Evolutionary conservation across 1,140 invertebrate species (phyloP).

Genomic region (Drosophila cardini): DNA sequence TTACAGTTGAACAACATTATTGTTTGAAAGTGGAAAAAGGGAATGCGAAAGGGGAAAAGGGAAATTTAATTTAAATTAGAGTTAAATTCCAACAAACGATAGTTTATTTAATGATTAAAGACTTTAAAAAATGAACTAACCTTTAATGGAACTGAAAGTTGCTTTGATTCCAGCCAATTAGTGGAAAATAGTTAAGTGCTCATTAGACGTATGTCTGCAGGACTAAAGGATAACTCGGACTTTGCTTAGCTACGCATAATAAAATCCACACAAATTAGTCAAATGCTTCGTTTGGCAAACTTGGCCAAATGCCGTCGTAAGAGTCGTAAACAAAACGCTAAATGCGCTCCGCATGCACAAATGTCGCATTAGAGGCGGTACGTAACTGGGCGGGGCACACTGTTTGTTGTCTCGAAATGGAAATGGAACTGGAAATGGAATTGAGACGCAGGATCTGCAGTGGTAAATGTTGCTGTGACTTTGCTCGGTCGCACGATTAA

Average conservation of each 20-base stretch:
- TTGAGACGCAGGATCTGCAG: neutral
- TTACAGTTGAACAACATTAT: neutral
- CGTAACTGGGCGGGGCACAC: neutral
- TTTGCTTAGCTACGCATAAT: slow-evolving; percentile 60
- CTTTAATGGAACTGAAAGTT: neutral
- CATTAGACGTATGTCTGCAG: slow-evolving; percentile 56
- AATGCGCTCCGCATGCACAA: slow-evolving; percentile 67
- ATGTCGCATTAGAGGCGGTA: slow-evolving; percentile 31
- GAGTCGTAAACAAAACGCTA: slow-evolving; percentile 75
- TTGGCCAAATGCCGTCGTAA: slow-evolving; percentile 47
- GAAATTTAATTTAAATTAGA: slow-evolving; percentile 1
- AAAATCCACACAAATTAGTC: slow-evolving; percentile 73
- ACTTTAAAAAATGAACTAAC: neutral
- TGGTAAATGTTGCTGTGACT: slow-evolving; percentile 52
- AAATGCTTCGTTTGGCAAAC: slow-evolving; percentile 45
- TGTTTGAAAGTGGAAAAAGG: neutral
- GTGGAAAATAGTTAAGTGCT: slow-evolving; percentile 68
- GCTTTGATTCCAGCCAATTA: slow-evolving; percentile 58
- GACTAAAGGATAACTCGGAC: slow-evolving; percentile 13
- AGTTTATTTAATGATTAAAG: neutral
- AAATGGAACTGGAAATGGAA: neutral
- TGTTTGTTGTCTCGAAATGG: neutral
- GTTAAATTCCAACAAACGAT: slow-evolving; percentile 3
- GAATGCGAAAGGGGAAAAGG: neutral
- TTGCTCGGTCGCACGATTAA: slow-evolving; percentile 80